phyloP scores from a whole-genome alignment of 2,888 invertebrate genomes.

The Piscicola geometra region DNA sequence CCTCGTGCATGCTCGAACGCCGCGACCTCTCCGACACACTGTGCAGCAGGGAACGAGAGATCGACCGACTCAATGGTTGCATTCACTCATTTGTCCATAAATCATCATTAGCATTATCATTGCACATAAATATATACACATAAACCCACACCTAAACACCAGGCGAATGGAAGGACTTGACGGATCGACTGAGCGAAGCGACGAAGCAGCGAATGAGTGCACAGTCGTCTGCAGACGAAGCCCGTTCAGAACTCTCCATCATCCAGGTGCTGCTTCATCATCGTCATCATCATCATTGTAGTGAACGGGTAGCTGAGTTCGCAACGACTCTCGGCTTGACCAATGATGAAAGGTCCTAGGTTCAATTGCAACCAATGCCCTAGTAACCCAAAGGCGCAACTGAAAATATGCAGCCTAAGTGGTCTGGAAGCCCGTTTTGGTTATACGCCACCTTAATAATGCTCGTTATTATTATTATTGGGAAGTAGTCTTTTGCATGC shows the following conservation, averaged over 20 bases:
- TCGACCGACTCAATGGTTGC: conserved; percentile 51
- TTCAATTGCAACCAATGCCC: too few relatives aligned
- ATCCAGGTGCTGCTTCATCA: conserved; percentile 32
- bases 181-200: conserved; percentile 71
- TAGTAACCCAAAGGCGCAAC: too few relatives aligned
- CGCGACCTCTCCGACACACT: conserved; percentile 48
- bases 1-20: conserved; percentile 46
- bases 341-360: too few relatives aligned
- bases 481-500: too few relatives aligned
- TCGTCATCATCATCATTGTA: too few relatives aligned
- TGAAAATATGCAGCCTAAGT: too few relatives aligned
- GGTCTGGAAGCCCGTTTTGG: too few relatives aligned
- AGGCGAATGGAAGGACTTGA: conserved; percentile 66
- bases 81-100: neutral
- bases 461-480: too few relatives aligned
- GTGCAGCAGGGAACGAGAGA: conserved; percentile 50
- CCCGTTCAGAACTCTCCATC: conserved; percentile 27
- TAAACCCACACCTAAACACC: conserved; percentile 45
- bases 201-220: conserved; percentile 58
- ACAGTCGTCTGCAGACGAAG: conserved; percentile 31
- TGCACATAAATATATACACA: too few relatives aligned
- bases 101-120: neutral
- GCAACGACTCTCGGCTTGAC: too few relatives aligned
- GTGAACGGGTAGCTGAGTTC: too few relatives aligned
- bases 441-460: too few relatives aligned